phyloP scores from a whole-genome alignment of 1,140 invertebrate species.

The Drosophila punjabiensis region DNA sequence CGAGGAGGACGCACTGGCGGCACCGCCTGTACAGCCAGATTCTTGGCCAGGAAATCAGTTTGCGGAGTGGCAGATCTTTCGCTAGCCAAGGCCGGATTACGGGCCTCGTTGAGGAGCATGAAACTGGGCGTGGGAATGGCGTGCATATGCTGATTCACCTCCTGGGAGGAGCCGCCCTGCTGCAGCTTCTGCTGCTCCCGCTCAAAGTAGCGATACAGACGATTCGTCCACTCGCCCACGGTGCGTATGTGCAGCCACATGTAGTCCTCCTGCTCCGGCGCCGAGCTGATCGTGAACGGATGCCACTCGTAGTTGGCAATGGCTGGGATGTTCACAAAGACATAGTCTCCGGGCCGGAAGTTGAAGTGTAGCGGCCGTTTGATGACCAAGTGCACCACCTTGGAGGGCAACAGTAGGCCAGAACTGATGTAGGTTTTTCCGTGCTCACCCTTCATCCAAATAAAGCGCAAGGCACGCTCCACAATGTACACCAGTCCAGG shows the following conservation, averaged over 20 bases:
- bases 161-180: constrained; percentile 86
- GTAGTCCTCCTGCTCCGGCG: constrained; percentile 96
- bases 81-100: constrained; percentile 55
- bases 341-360: constrained; percentile 97
- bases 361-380: constrained; percentile 94
- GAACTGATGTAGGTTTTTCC: constrained; percentile 95
- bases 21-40: constrained; percentile 53
- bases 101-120: constrained; percentile 62
- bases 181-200: constrained; percentile 91
- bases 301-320: constrained; percentile 98
- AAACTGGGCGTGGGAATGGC: constrained; percentile 74
- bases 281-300: constrained; percentile 98
- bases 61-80: constrained; percentile 64
- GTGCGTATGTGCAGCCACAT: constrained; percentile 97
- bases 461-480: constrained; percentile 88
- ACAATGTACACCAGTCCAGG: constrained; percentile 93
- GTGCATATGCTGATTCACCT: constrained; percentile 85
- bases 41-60: constrained; percentile 80
- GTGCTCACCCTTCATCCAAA: constrained; percentile 88
- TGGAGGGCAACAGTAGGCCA: constrained; percentile 93
- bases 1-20: constrained; percentile 74
- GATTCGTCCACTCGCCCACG: constrained; percentile 97
- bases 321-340: constrained; percentile 96
- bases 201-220: constrained; percentile 95
- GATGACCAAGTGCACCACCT: constrained; percentile 95